A percentile compares a stretch with the other conserved stretches of the same genome.
Conservation (phyloP, 2,888 invertebrate genomes). For the Oscheius sp. region DNA sequence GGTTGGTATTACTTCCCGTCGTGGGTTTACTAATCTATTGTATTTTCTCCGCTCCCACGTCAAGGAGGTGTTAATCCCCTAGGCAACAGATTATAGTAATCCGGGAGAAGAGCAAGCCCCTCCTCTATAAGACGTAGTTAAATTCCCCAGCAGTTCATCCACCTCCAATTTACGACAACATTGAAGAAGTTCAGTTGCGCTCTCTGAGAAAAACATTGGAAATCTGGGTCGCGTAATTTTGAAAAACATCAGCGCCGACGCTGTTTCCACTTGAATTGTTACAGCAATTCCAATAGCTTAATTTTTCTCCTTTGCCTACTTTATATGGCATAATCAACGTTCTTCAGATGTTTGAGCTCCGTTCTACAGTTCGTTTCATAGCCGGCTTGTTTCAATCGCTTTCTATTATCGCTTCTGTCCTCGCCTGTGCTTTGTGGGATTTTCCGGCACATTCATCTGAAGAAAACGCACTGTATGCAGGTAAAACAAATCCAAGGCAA, state of each 20-base stretch:
- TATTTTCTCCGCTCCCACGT: too few relatives aligned
- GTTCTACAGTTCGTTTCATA: slow-evolving; percentile 33
- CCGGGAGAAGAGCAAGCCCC: not conserved
- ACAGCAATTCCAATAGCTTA: not conserved
- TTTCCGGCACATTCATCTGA: slow-evolving; percentile 13
- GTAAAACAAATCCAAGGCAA: not conserved
- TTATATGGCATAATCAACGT: not conserved
- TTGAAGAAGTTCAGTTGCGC: too few relatives aligned
- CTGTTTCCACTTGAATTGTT: not conserved
- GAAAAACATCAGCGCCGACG: too few relatives aligned
- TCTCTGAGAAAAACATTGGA: too few relatives aligned
- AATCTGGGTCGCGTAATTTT: too few relatives aligned
- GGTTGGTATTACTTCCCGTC: too few relatives aligned
- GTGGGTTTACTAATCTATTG: too few relatives aligned
- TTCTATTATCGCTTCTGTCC: slow-evolving; percentile 26
- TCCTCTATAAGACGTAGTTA: too few relatives aligned
- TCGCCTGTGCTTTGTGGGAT: slow-evolving; percentile 37
- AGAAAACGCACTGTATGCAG: slow-evolving; percentile 27
- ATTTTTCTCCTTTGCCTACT: not conserved
- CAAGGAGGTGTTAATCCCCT: not conserved
- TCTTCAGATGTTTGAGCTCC: slow-evolving; percentile 31
- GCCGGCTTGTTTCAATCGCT: slow-evolving; percentile 35
- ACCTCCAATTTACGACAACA: too few relatives aligned
- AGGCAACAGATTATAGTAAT: not conserved
- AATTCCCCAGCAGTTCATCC: too few relatives aligned